Base-by-base conservation (phyloP, 2,113 vertebrate genomes). In the Tachuris rubrigastra region DNA sequence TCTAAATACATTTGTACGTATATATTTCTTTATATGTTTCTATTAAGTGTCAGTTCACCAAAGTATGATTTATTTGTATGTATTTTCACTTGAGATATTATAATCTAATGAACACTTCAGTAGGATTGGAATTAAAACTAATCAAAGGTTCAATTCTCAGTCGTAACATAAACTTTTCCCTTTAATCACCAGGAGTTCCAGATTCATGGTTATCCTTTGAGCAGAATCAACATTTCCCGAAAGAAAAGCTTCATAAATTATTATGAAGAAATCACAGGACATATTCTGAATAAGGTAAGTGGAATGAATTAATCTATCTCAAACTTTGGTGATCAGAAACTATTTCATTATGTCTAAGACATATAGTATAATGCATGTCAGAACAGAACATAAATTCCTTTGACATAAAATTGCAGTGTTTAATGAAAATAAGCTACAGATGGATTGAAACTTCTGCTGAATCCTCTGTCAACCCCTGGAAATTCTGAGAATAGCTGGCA, bases 401-500 rank as follows among this genome's bases (percentile, higher is more conserved):
- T 96, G 83, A 96, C 87, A 89, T 73, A 80, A 95, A 96, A 94
- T 97, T 87, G 46, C 60, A 42, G 35, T n/a, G 39, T 92, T 97
- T 95, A 97, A 97, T 97, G 91, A 91, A 94, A 97, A 93, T 85
- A 84, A 97, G 83, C 58, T 90, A 73, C 62, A 96, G 87, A 95
- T 95, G 84, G 63, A 97, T 97, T 93, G 74, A 93, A 91, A 42
- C 56, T 44, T 72, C 66, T 88, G 18, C 66, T 94, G 93, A 94
- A 97, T 85, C 91, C 93, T 95, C 85, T 90, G 93, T 82, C 92
- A 95, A 17, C 39, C 62, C 55, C 47, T 22, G 55, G 21, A 68
- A n/a, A 41, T 84, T 91, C 78, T 68, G 63, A 69, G 78, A 89
- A 80, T 28, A 84, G 37, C 11, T 93, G 80, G 68, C 82, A 92